Conservation (phyloP, 2,113 vertebrate genomes). For the Hydrochoerus hydrochaeris region DNA sequence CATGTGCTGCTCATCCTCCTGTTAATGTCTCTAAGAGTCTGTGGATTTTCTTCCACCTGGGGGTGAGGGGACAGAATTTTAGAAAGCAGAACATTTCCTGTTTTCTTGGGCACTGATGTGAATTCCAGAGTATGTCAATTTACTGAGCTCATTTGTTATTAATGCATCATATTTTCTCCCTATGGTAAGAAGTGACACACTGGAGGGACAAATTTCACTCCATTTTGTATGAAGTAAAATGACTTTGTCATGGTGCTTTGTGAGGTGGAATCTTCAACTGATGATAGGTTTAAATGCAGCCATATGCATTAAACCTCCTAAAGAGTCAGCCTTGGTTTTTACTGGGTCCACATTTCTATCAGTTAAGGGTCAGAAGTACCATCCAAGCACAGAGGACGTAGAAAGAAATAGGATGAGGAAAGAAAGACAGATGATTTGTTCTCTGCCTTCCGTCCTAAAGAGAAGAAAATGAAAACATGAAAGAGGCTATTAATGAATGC, state of each 20-base stretch:
- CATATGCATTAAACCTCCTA: background rate
- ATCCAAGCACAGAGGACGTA: background rate
- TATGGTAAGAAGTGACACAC: background rate
- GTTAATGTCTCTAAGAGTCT: background rate
- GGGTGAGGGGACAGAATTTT: background rate
- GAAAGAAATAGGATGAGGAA: background rate
- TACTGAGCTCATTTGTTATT: background rate
- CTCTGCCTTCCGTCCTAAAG: background rate
- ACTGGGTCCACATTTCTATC: fast-evolving
- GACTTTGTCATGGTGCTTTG: background rate
- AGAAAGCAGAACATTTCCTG: background rate
- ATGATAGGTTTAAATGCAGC: background rate
- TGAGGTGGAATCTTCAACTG: background rate
- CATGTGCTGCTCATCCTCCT: background rate
- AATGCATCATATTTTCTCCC: background rate
- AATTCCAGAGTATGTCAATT: background rate
- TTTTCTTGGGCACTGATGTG: background rate
- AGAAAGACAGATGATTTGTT: fast-evolving
- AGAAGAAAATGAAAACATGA: background rate
- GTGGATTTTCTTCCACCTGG: background rate
- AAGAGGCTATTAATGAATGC: slow-evolving; percentile 24
- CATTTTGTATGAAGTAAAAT: background rate
- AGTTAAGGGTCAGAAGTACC: background rate
- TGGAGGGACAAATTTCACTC: background rate
- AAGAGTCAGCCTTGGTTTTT: background rate